These are phyloP conservation scores for Epicauta chinensis DNA, from an alignment of 1,140 invertebrate species.

Conservation along the genomic window DNA sequence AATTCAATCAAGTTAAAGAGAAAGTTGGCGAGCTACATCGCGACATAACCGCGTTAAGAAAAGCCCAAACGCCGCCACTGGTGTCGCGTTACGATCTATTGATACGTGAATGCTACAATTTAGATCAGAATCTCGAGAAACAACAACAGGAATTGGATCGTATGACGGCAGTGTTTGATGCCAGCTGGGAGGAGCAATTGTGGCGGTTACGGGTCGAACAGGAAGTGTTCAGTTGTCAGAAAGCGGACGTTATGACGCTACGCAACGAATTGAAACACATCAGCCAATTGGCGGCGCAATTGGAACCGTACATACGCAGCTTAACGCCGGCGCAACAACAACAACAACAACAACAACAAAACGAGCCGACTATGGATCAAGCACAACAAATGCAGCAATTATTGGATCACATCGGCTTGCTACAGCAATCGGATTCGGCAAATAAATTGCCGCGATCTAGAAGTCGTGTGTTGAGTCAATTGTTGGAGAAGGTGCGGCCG, in stretches of 20 bases:
- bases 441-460: slow-evolving; percentile 40
- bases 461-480: slow-evolving; percentile 38
- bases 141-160: slow-evolving; percentile 59
- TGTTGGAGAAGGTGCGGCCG: slow-evolving; percentile 37
- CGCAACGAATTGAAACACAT: slow-evolving; percentile 61
- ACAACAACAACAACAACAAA: slow-evolving; percentile 39
- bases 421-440: slow-evolving; percentile 30
- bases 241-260: slow-evolving; percentile 59
- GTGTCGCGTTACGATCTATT: slow-evolving; percentile 52
- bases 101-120: slow-evolving; percentile 52
- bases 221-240: slow-evolving; percentile 53
- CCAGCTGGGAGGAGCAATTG: slow-evolving; percentile 64
- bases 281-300: slow-evolving; percentile 55
- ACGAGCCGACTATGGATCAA: slow-evolving; percentile 38
- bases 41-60: slow-evolving; percentile 49
- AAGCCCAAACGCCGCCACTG: slow-evolving; percentile 53
- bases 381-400: slow-evolving; percentile 38
- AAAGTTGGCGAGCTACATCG: slow-evolving; percentile 57
- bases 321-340: slow-evolving; percentile 44
- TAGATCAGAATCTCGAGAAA: slow-evolving; percentile 58
- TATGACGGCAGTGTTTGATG: slow-evolving; percentile 54
- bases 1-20: slow-evolving; percentile 57
- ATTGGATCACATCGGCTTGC: slow-evolving; percentile 48
- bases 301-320: slow-evolving; percentile 59
- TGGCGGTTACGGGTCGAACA: slow-evolving; percentile 61